Conservation (phyloP, 2,113 vertebrate species). For the Sceloporus undulatus region DNA sequence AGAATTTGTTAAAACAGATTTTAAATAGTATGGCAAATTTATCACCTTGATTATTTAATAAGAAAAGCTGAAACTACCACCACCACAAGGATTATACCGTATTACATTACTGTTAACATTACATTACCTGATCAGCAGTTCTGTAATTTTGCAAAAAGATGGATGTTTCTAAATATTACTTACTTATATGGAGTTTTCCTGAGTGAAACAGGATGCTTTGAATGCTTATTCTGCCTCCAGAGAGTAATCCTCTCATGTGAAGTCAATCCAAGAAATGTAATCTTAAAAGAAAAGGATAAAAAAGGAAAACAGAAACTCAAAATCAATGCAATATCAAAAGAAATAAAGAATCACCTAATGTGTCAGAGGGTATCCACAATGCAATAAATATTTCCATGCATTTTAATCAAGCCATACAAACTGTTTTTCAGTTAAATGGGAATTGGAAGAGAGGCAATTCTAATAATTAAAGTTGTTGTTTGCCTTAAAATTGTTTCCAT, state of each 20-base stretch:
- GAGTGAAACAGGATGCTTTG: slow-evolving; percentile 83
- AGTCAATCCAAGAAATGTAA: slow-evolving; percentile 90
- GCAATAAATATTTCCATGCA: neutral
- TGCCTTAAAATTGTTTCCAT: neutral
- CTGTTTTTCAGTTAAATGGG: neutral
- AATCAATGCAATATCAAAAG: neutral
- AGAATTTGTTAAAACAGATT: neutral
- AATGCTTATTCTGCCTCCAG: slow-evolving; percentile 80
- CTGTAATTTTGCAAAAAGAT: slow-evolving; percentile 10
- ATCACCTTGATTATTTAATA: neutral
- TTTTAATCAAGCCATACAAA: neutral
- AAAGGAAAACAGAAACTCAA: neutral
- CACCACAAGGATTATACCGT: neutral
- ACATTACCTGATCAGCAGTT: neutral
- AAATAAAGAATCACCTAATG: neutral
- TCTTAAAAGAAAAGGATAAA: slow-evolving; percentile 65
- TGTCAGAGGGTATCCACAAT: neutral
- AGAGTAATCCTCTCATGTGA: slow-evolving; percentile 88
- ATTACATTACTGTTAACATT: neutral
- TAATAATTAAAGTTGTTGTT: neutral
- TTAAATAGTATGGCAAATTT: neutral
- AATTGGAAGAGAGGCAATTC: neutral
- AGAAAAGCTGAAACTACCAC: neutral
- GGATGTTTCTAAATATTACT: slow-evolving; percentile 52
- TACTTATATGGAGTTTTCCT: slow-evolving; percentile 95